These are phyloP conservation scores for Cheilosia grossa DNA, from an alignment of 2,888 invertebrate genomes.

Conservation along the genomic window DNA sequence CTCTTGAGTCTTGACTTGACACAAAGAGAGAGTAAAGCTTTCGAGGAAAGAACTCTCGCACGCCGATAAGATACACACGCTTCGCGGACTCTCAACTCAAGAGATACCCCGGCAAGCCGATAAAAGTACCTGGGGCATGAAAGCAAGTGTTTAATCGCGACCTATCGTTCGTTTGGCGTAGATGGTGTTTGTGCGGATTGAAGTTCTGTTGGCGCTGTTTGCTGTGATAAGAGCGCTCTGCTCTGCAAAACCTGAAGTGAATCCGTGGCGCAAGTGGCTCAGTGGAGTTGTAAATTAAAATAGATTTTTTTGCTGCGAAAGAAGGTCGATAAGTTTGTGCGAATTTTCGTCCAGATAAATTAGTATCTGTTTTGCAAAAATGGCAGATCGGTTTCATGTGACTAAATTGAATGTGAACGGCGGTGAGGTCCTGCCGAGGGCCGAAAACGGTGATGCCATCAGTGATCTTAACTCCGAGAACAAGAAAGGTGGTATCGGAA, in stretches of 20 bases:
- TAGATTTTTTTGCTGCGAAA: not conserved
- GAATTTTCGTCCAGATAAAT: not conserved
- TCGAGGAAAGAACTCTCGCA: constrained; percentile 45
- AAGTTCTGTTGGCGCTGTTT: constrained; percentile 28
- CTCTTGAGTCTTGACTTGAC: not conserved
- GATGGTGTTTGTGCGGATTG: constrained; percentile 36
- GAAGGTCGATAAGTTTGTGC: not conserved
- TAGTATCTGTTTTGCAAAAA: constrained; percentile 13
- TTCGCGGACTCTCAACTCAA: constrained; percentile 38
- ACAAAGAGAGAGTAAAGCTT: constrained; percentile 44
- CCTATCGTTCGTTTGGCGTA: constrained; percentile 53
- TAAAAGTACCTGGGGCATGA: constrained; percentile 58
- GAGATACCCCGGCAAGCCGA: constrained; percentile 26
- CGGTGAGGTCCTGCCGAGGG: constrained; percentile 37
- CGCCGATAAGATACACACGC: constrained; percentile 27
- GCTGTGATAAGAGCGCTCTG: constrained; percentile 38
- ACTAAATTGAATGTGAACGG: constrained; percentile 78
- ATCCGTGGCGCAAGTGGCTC: constrained; percentile 32
- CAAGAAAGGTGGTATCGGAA: constrained; percentile 38
- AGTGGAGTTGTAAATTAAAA: not conserved
- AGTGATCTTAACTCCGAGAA: constrained; percentile 42
- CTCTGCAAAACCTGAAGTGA: constrained; percentile 23
- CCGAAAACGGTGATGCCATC: constrained; percentile 52
- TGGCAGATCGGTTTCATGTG: constrained; percentile 80
- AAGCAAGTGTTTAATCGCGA: constrained; percentile 65